Percentiles rank a stretch among this genome's conserved stretches.
Conservation (phyloP, 2,888 invertebrate genomes). For the Petrolisthes cinctipes region DNA sequence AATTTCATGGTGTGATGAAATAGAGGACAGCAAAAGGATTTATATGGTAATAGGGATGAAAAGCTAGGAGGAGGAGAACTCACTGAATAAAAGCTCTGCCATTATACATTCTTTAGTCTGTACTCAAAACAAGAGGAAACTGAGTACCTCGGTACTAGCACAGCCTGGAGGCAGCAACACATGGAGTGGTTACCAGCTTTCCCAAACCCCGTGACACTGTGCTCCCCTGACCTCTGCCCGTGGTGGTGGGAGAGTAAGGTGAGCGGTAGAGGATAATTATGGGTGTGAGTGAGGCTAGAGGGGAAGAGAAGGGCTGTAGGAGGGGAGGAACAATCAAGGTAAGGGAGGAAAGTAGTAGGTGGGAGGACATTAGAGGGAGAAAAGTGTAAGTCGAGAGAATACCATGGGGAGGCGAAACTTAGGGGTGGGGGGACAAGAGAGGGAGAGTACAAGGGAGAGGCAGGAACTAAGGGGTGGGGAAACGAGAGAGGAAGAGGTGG, state of each 20-base stretch:
- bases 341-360: not conserved
- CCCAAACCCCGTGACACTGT: constrained; percentile 9
- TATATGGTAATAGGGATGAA: too few species aligned
- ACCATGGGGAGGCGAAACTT: not conserved
- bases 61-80: too few species aligned
- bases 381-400: not conserved
- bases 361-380: not conserved
- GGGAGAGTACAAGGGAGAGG: not conserved
- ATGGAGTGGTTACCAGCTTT: constrained; percentile 1
- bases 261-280: not conserved
- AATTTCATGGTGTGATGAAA: too few species aligned
- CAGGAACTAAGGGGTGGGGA: not conserved
- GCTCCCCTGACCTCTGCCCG: constrained; percentile 13
- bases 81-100: too few species aligned
- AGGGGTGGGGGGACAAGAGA: not conserved
- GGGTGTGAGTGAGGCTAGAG: not conserved
- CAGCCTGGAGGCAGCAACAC: not conserved
- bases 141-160: too few species aligned
- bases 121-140: too few species aligned
- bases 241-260: constrained; percentile 18
- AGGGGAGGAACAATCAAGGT: not conserved
- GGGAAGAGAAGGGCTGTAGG: not conserved
- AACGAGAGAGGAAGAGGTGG: not conserved
- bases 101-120: too few species aligned
- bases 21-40: too few species aligned